These are phyloP conservation scores for Osmerus mordax DNA, from an alignment of 2,113 vertebrate species.

Conservation along the genomic window DNA sequence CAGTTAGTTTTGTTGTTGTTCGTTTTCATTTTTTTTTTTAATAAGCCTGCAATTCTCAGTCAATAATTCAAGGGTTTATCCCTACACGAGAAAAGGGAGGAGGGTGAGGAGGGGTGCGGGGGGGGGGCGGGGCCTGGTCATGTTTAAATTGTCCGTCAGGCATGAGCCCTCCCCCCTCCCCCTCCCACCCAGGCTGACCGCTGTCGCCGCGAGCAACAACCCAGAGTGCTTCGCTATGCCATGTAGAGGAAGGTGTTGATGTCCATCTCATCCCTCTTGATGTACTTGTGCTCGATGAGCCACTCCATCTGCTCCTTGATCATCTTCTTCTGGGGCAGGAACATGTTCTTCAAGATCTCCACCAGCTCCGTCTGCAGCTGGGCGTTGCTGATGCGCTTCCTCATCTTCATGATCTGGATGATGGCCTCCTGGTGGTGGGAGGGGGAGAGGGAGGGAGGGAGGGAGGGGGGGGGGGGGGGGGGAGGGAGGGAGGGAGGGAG, in stretches of 20 bases:
- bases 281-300: slow-evolving; percentile 99
- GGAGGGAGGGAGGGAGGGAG: background rate
- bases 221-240: slow-evolving; percentile 70
- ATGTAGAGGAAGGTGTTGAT: slow-evolving; percentile 99
- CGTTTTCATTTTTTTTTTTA: slow-evolving; percentile 24
- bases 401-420: slow-evolving; percentile 99
- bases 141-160: slow-evolving; percentile 57
- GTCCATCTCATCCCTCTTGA: slow-evolving; percentile 94
- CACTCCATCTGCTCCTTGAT: slow-evolving; percentile 99
- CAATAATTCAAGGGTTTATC: slow-evolving; percentile 41
- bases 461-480: too few species aligned
- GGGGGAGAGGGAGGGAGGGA: background rate
- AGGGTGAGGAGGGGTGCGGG: background rate
- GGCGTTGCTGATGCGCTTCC: slow-evolving; percentile 98
- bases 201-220: slow-evolving; percentile 16
- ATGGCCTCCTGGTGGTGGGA: slow-evolving; percentile 89
- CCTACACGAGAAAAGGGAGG: slow-evolving; percentile 41
- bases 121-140: slow-evolving; percentile 47
- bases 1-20: too few species aligned
- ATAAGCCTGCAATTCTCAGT: slow-evolving; percentile 37
- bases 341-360: slow-evolving; percentile 99
- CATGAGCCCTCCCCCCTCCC: slow-evolving; percentile 13
- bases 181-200: slow-evolving; percentile 1
- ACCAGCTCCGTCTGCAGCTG: slow-evolving; percentile 99
- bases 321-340: slow-evolving; percentile 99